Percentiles rank a stretch among this genome's conserved stretches.
Conservation (phyloP, 1,140 invertebrate species). For the Laupala kohalensis region DNA sequence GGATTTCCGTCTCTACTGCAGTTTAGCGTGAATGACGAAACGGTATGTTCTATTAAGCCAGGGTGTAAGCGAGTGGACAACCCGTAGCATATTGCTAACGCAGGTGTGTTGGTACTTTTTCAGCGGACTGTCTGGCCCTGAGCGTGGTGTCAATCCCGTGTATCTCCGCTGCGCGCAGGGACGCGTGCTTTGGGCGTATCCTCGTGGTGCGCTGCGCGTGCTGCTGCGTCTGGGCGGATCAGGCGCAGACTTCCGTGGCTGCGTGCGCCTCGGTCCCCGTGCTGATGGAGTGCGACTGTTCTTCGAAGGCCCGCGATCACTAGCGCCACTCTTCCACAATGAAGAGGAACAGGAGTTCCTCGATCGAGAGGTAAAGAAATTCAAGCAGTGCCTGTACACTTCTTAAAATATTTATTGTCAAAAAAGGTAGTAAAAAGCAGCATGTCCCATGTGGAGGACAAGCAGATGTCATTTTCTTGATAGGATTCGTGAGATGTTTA, state of each 20-base stretch:
- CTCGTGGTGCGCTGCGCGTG: slow-evolving; percentile 54
- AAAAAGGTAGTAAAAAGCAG: too few relatives aligned
- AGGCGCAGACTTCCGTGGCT: slow-evolving; percentile 49
- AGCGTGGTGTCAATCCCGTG: slow-evolving; percentile 55
- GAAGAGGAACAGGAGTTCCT: slow-evolving; percentile 31
- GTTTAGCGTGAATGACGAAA: too few relatives aligned
- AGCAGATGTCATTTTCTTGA: too few relatives aligned
- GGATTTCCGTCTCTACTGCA: too few relatives aligned
- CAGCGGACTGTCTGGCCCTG: slow-evolving; percentile 35
- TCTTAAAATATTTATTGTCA: too few relatives aligned
- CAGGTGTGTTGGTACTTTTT: slow-evolving; percentile 19
- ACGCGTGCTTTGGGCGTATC: slow-evolving; percentile 56
- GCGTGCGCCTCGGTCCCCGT: slow-evolving; percentile 41
- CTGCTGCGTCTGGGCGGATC: slow-evolving; percentile 45
- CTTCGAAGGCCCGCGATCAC: slow-evolving; percentile 46
- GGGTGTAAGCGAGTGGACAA: too few relatives aligned
- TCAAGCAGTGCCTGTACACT: too few relatives aligned
- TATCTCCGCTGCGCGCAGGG: slow-evolving; percentile 63
- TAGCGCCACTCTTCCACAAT: slow-evolving; percentile 41
- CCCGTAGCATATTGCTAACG: too few relatives aligned
- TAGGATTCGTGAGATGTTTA: too few relatives aligned
- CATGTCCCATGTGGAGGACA: too few relatives aligned
- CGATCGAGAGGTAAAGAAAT: slow-evolving; percentile 15
- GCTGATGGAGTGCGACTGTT: slow-evolving; percentile 44
- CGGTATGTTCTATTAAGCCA: too few relatives aligned